Evolutionary conservation across 2,888 invertebrate species (phyloP).

Genomic region (Thysanoteuthis rhombus): DNA sequence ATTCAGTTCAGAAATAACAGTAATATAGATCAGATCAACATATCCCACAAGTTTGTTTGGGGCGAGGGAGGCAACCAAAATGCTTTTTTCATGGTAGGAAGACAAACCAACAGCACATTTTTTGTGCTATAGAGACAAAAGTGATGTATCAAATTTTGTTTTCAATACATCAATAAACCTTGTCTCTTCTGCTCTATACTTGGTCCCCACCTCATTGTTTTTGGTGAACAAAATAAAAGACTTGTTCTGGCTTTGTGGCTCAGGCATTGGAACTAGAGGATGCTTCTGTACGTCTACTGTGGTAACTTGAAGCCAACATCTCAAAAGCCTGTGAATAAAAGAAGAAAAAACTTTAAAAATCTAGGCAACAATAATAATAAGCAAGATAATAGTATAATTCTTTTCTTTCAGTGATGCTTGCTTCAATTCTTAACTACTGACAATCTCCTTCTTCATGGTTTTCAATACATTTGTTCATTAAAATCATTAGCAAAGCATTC

Average conservation of each 20-base stretch:
- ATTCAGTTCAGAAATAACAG: background rate
- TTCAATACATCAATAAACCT: background rate
- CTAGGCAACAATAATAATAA: background rate
- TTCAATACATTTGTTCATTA: too few relatives aligned
- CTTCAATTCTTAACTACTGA: too few relatives aligned
- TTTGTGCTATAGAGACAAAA: background rate
- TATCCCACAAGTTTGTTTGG: background rate
- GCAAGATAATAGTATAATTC: background rate
- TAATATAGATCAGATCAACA: background rate
- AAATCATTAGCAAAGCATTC: too few relatives aligned
- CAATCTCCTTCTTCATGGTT: too few relatives aligned
- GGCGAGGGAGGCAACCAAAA: background rate
- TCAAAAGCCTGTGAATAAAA: background rate
- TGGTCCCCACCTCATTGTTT: background rate
- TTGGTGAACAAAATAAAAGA: background rate
- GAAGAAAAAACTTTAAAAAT: background rate
- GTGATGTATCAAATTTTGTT: background rate
- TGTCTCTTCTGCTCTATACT: background rate
- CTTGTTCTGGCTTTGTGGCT: background rate
- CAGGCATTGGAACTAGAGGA: background rate
- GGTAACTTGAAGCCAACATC: background rate
- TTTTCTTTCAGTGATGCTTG: too few relatives aligned
- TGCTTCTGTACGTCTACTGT: background rate
- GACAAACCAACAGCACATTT: background rate
- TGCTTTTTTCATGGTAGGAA: background rate